These are phyloP conservation scores for Raja brachyura DNA, from an alignment of 2,113 vertebrate genomes.

Conservation along the genomic window DNA sequence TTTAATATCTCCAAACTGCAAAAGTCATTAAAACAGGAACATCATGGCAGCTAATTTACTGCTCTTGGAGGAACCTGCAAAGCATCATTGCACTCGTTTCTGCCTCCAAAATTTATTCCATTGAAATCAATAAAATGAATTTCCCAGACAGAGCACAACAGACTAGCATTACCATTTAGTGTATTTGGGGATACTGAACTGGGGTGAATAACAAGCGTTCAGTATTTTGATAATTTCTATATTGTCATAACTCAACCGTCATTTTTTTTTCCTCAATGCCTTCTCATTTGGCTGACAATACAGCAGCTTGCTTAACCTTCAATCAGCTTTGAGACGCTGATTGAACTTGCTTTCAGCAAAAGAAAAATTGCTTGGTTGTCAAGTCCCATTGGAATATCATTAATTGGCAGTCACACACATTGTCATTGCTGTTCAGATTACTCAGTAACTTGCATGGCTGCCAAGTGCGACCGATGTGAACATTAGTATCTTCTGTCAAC, in stretches of 20 bases:
- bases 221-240: background rate
- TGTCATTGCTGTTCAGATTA: background rate
- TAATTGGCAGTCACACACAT: constrained; percentile 27
- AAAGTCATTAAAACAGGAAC: background rate
- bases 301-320: background rate
- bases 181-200: background rate
- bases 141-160: too few species aligned
- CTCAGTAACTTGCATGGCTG: background rate
- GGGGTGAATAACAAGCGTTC: background rate
- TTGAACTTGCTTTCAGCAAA: constrained; percentile 1
- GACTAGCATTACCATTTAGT: background rate
- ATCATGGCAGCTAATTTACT: background rate
- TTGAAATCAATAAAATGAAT: too few species aligned
- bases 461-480: background rate
- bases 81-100: background rate
- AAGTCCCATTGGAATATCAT: background rate
- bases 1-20: background rate
- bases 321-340: background rate
- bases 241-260: background rate
- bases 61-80: background rate
- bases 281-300: background rate
- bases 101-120: too few species aligned
- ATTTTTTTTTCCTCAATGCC: background rate
- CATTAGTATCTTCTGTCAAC: background rate
- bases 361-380: background rate